phyloP scores from a whole-genome alignment of 2,113 vertebrate genomes.

The Menidia beryllina region DNA sequence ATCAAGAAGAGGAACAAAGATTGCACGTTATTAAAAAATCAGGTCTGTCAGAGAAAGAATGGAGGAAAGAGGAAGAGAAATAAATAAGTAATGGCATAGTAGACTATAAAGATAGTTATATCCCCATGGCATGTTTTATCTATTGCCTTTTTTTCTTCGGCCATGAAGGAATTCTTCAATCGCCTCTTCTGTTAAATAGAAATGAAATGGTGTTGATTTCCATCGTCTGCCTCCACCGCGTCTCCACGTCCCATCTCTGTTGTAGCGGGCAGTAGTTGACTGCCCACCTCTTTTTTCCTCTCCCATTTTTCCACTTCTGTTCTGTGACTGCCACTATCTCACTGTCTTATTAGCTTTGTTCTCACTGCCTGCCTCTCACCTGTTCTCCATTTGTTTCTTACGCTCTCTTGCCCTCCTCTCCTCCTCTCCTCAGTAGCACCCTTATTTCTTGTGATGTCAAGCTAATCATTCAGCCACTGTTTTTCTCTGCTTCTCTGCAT shows the following conservation, averaged over 20 bases:
- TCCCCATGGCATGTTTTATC: constrained; percentile 65
- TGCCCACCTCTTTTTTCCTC: constrained; percentile 11
- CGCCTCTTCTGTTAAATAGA: constrained; percentile 48
- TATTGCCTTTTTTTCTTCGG: constrained; percentile 30
- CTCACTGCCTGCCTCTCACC: constrained; percentile 62
- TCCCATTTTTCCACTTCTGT: constrained; percentile 27
- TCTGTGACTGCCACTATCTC: constrained; percentile 42
- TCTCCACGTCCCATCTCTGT: constrained; percentile 38
- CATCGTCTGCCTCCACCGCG: constrained; percentile 34
- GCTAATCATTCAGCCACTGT: constrained; percentile 55
- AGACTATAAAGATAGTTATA: constrained; percentile 71
- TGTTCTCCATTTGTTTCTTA: constrained; percentile 49
- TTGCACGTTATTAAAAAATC: constrained; percentile 69
- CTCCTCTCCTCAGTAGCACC: constrained; percentile 39
- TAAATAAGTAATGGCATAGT: constrained; percentile 71
- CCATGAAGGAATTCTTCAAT: constrained; percentile 57
- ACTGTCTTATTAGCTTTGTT: constrained; percentile 64
- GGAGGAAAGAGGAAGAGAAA: constrained; percentile 42
- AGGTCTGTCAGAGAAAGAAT: constrained; percentile 52
- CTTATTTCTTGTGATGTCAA: constrained; percentile 55
- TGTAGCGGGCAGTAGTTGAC: constrained; percentile 11
- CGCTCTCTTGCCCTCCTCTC: not conserved
- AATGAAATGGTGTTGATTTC: constrained; percentile 61
- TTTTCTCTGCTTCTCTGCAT: constrained; percentile 23
- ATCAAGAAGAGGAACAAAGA: constrained; percentile 68